Base-by-base conservation (phyloP, 2,113 vertebrate species). In the Sinosuthora webbiana region DNA sequence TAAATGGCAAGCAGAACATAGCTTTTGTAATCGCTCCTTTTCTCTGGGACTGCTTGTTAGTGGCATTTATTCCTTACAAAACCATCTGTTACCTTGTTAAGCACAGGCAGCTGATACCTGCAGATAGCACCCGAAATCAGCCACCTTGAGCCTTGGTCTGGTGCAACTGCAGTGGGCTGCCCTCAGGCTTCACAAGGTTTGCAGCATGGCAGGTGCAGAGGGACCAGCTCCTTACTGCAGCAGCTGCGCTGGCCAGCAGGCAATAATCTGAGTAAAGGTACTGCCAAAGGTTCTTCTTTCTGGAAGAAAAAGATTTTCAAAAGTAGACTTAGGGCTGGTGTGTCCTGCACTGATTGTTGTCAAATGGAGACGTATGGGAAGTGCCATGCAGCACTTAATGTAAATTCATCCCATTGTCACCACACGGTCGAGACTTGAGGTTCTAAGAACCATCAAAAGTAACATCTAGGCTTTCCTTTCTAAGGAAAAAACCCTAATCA, bases 151-250 rank as follows among this genome's bases (percentile, higher is more conserved):
- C 50, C n/a, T 47, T 35, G 63, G 11, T 86, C 50, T 76, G 21
- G 8, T 71, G 74, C 42, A 19, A 6, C 28, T 42, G 57, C 23
- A 37, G 14, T 25, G 65, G 7, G 33, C 74, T 56, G 37, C 57
- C 57, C 57, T 53, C 41, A 41, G 71, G 25, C 28, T 82, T 64
- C 62, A 6, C 44, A 39, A 19, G 65, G 4, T 70, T 78, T 82
- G 30, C 22, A 70, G n/a, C 0, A 0, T 28, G 55, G 21, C 12
- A 13, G 39, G 20, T 62, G 16, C 7, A 1, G 18, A 13, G 25
- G 30, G 22, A 59, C 24, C 22, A 68, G 9, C 21, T 56, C n/a
- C 27, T 33, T 41, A 12, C 15, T 56, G 27, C n/a, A 27, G 8
- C 45, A 62, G 44, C 57, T 76, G 11, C 31, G 21, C 2, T 22